Conservation (phyloP, 2,797 vertebrate genomes). For the Aldrovandia affinis region DNA sequence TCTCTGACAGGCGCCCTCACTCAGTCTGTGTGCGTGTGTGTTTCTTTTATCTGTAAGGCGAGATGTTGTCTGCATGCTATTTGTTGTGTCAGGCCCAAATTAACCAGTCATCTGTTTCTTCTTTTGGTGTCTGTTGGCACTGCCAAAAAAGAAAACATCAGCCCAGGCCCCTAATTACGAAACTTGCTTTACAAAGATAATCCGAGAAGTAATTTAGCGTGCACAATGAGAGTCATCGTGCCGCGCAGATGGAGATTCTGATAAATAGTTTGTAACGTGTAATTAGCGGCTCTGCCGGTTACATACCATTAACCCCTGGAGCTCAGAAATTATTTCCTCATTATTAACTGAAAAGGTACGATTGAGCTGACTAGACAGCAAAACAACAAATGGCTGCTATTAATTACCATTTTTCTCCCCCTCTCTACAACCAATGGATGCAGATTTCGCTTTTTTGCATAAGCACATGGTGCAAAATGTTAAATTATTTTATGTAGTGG, state of each 20-base stretch:
- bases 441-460: neutral
- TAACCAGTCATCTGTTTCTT: slow-evolving; percentile 68
- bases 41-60: slow-evolving; percentile 10
- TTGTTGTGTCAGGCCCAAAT: slow-evolving; percentile 65
- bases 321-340: slow-evolving; percentile 98
- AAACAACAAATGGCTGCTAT: slow-evolving; percentile 86
- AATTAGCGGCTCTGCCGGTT: slow-evolving; percentile 98
- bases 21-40: slow-evolving; percentile 6
- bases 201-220: slow-evolving; percentile 99
- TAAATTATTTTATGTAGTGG: neutral
- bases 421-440: neutral
- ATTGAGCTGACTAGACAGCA: slow-evolving; percentile 98
- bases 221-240: slow-evolving; percentile 89
- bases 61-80: slow-evolving; percentile 37
- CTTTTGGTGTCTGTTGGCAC: slow-evolving; percentile 51
- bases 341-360: slow-evolving; percentile 97
- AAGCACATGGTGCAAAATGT: neutral
- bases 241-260: slow-evolving; percentile 97
- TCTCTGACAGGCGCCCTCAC: slow-evolving; percentile 13
- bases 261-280: slow-evolving; percentile 99
- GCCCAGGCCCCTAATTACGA: slow-evolving; percentile 93
- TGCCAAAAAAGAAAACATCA: slow-evolving; percentile 85
- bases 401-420: slow-evolving; percentile 65
- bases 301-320: slow-evolving; percentile 99
- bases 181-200: slow-evolving; percentile 99